These are phyloP conservation scores for Bruchidius siliquastri DNA, from an alignment of 2,888 invertebrate genomes.

Conservation along the genomic window DNA sequence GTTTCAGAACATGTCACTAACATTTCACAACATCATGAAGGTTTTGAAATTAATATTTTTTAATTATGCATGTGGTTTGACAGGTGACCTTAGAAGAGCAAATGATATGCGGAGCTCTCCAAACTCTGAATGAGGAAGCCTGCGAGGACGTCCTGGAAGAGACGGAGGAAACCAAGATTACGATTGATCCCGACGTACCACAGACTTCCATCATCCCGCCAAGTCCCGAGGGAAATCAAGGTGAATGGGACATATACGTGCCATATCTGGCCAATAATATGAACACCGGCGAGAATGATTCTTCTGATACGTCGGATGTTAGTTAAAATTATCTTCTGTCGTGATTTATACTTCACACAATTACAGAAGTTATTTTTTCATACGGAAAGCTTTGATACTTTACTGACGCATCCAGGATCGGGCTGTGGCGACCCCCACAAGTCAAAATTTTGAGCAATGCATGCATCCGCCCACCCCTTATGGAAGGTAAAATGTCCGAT, in stretches of 20 bases:
- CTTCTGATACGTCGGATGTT: not conserved
- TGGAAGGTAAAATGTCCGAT: too few species aligned
- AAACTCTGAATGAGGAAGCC: conserved; percentile 89
- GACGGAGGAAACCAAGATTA: conserved; percentile 39
- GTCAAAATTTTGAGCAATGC: too few species aligned
- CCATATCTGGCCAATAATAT: not conserved
- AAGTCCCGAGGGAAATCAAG: conserved; percentile 43
- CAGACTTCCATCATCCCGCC: conserved; percentile 45
- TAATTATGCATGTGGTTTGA: too few species aligned
- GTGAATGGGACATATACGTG: conserved; percentile 34
- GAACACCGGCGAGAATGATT: not conserved
- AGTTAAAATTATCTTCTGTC: not conserved
- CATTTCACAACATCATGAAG: too few species aligned
- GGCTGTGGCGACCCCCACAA: too few species aligned
- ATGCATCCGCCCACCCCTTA: too few species aligned
- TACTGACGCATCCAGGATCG: too few species aligned
- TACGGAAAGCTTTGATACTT: not conserved
- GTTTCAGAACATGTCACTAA: too few species aligned
- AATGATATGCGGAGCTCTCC: conserved; percentile 90
- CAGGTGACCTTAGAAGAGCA: conserved; percentile 92
- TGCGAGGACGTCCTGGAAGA: conserved; percentile 84
- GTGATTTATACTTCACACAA: not conserved
- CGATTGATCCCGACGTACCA: conserved; percentile 39
- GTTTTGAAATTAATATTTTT: too few species aligned
- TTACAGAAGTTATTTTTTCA: not conserved